phyloP scores from a whole-genome alignment of 2,888 invertebrate species.

The Barypeithes pellucidus region DNA sequence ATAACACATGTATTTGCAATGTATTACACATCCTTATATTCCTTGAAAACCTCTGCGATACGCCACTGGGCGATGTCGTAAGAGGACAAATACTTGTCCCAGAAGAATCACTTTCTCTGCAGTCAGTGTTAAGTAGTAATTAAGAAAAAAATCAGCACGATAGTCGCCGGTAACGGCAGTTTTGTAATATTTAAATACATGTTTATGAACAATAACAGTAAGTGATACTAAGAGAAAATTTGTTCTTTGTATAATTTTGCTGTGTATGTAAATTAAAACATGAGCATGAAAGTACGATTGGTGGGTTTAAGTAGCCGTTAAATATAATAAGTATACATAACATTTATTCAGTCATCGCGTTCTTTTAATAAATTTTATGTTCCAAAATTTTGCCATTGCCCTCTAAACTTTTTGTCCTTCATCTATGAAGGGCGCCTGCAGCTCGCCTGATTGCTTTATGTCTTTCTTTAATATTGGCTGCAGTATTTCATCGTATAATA shows the following conservation, averaged over 20 bases:
- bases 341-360: no score
- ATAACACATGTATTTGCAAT: no score
- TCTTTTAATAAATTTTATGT: no score
- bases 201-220: neutral
- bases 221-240: neutral
- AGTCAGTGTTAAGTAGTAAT: conserved; percentile 34
- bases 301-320: neutral
- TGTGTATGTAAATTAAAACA: neutral
- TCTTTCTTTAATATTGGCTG: no score
- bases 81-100: conserved; percentile 28
- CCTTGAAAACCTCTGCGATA: no score
- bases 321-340: no score
- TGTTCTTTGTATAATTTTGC: neutral
- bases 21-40: no score
- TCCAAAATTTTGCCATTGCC: no score
- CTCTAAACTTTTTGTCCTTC: no score
- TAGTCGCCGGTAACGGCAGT: neutral
- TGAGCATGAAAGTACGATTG: conserved; percentile 8
- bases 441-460: no score
- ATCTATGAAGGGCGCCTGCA: no score
- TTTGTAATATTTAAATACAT: neutral
- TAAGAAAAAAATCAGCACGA: conserved; percentile 38
- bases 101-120: conserved; percentile 42
- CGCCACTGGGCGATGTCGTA: conserved; percentile 30
- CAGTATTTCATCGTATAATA: no score